These are phyloP conservation scores for Temnothorax ravouxi DNA, from an alignment of 2,888 invertebrate genomes.

Conservation along the genomic window DNA sequence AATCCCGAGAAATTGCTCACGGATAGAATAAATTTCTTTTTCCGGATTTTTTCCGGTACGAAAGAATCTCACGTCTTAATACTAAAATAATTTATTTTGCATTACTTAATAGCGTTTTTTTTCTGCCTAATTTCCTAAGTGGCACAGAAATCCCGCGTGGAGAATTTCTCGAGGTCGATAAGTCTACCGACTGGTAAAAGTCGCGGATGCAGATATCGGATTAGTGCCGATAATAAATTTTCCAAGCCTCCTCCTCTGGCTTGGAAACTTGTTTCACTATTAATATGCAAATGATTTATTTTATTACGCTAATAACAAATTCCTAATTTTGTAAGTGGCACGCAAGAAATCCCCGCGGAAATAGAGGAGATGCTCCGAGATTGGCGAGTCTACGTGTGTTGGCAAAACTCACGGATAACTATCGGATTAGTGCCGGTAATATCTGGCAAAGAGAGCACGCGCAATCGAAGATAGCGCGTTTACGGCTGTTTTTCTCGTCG, in stretches of 20 bases:
- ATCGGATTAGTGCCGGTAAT: slow-evolving; percentile 42
- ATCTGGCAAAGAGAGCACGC: slow-evolving; percentile 16
- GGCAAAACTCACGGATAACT: slow-evolving; percentile 1
- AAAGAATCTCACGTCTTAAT: neutral
- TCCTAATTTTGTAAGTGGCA: neutral
- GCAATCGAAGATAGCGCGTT: slow-evolving; percentile 48
- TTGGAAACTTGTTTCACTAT: neutral
- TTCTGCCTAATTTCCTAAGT: neutral
- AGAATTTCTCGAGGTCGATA: neutral
- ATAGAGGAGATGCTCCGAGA: neutral
- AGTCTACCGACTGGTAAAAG: neutral
- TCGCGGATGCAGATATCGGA: slow-evolving; percentile 12
- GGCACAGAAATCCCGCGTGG: neutral
- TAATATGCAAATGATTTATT: slow-evolving; percentile 23
- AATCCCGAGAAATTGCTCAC: neutral
- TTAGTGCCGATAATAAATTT: slow-evolving; percentile 28
- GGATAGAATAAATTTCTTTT: slow-evolving; percentile 5
- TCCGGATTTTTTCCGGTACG: neutral
- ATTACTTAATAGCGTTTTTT: neutral
- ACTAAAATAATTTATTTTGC: neutral
- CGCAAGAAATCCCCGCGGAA: neutral
- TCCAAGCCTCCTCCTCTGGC: no score
- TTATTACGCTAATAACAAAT: slow-evolving; percentile 20
- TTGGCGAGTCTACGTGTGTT: neutral
- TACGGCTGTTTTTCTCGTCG: slow-evolving; percentile 40